Evolutionary conservation across 2,113 vertebrate genomes (phyloP).

Genomic region (Rana temporaria): DNA sequence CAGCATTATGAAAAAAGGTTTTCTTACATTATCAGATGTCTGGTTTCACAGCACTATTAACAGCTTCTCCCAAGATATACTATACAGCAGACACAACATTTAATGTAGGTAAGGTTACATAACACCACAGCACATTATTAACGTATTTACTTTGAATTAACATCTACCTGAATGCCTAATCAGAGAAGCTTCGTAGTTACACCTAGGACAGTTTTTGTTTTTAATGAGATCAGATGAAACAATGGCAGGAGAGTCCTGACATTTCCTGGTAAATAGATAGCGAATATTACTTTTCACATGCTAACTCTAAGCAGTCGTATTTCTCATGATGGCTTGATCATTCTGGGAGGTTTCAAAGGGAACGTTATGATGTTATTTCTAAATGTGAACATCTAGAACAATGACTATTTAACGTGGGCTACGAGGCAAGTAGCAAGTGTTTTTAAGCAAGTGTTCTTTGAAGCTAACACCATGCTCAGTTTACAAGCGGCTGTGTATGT

Average conservation of each 20-base stretch:
- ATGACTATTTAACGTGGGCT: conserved; percentile 44
- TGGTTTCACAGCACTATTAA: too few relatives aligned
- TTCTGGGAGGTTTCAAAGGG: conserved; percentile 32
- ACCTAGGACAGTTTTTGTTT: not conserved
- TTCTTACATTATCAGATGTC: too few relatives aligned
- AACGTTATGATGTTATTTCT: conserved; percentile 51
- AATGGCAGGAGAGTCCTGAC: not conserved
- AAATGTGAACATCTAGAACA: conserved; percentile 50
- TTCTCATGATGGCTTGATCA: conserved; percentile 25
- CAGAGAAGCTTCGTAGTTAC: too few relatives aligned
- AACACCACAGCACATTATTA: too few relatives aligned
- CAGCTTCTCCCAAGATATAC: too few relatives aligned
- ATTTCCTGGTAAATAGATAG: conserved; percentile 9
- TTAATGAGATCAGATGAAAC: conserved; percentile 23
- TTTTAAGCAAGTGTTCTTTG: conserved; percentile 43
- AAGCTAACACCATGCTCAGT: conserved; percentile 45
- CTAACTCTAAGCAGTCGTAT: not conserved
- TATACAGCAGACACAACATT: too few relatives aligned
- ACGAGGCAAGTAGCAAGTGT: conserved; percentile 47
- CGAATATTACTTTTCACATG: conserved; percentile 8
- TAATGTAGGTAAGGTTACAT: too few relatives aligned
- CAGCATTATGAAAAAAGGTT: too few relatives aligned
- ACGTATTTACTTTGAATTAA: too few relatives aligned
- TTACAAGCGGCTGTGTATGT: conserved; percentile 30
- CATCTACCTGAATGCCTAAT: too few relatives aligned